A percentile compares a stretch with the other conserved stretches of the same genome.
These are phyloP conservation scores for Nemurella pictetii DNA, from an alignment of 2,888 invertebrate genomes.

Conservation along the genomic window DNA sequence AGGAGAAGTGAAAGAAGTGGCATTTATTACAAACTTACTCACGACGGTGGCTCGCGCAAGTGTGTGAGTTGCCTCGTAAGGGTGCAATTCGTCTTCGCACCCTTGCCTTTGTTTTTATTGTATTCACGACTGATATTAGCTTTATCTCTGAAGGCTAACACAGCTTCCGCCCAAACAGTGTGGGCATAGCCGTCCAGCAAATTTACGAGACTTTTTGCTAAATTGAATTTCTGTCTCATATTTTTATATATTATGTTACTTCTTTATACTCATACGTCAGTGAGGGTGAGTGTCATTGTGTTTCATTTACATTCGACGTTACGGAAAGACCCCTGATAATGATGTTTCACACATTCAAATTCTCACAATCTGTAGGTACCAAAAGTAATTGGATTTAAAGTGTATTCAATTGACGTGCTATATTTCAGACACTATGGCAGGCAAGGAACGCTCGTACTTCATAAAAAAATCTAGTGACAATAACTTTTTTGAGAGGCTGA, in stretches of 20 bases:
- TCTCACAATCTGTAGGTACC: no score
- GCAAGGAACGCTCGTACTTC: no score
- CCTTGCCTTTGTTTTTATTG: slow-evolving; percentile 21
- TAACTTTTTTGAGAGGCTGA: no score
- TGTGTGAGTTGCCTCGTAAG: neutral
- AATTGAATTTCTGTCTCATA: slow-evolving; percentile 11
- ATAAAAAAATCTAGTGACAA: no score
- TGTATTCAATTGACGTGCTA: no score
- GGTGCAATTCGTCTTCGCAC: slow-evolving; percentile 10
- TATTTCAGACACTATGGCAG: no score
- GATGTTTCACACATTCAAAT: no score
- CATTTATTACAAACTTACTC: neutral
- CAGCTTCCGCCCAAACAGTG: no score
- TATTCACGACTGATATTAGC: slow-evolving; percentile 5
- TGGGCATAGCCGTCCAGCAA: no score
- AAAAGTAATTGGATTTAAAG: no score
- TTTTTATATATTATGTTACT: neutral
- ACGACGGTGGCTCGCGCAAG: neutral
- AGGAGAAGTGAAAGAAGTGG: neutral
- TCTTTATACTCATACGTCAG: neutral
- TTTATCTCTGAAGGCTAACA: neutral
- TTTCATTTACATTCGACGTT: neutral
- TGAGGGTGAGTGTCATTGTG: neutral
- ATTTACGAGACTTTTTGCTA: slow-evolving; percentile 15
- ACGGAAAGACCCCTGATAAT: no score